These are phyloP conservation scores for Cydia fagiglandana DNA, from an alignment of 1,140 invertebrate species.

Conservation along the genomic window DNA sequence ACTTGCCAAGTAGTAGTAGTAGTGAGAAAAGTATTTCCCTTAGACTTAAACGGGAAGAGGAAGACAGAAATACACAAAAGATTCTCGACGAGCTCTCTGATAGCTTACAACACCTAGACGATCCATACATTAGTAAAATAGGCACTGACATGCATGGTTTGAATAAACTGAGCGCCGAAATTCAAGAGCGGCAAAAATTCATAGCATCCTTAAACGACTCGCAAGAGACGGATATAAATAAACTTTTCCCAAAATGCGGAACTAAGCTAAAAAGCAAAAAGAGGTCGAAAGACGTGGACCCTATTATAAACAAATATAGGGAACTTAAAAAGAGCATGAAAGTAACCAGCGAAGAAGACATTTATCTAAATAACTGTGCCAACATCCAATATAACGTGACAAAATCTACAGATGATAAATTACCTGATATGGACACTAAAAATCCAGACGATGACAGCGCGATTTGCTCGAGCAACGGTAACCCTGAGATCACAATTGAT, in stretches of 20 bases:
- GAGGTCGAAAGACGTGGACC: slow-evolving; percentile 72
- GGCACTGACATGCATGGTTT: slow-evolving; percentile 80
- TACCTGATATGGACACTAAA: slow-evolving; percentile 64
- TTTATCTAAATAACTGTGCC: slow-evolving; percentile 75
- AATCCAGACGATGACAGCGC: slow-evolving; percentile 76
- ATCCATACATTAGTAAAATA: slow-evolving; percentile 80
- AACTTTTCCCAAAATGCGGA: slow-evolving; percentile 73
- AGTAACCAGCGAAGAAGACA: slow-evolving; percentile 72
- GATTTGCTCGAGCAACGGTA: slow-evolving; percentile 74
- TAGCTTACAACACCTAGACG: slow-evolving; percentile 79
- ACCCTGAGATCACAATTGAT: slow-evolving; percentile 78
- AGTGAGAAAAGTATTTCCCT: slow-evolving; percentile 74
- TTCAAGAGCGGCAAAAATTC: slow-evolving; percentile 73
- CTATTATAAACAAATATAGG: slow-evolving; percentile 74
- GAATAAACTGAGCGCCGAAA: slow-evolving; percentile 80
- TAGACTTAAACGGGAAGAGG: slow-evolving; percentile 68
- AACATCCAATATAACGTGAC: slow-evolving; percentile 72
- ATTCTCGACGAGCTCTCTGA: slow-evolving; percentile 72
- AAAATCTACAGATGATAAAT: slow-evolving; percentile 62
- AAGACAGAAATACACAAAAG: slow-evolving; percentile 73
- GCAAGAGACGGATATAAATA: slow-evolving; percentile 70
- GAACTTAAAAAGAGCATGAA: slow-evolving; percentile 74
- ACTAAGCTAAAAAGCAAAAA: slow-evolving; percentile 74
- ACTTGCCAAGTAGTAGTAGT: slow-evolving; percentile 73
- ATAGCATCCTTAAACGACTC: slow-evolving; percentile 70